Base-by-base conservation (phyloP, 2,113 vertebrate species). In the Epinephelus lanceolatus region DNA sequence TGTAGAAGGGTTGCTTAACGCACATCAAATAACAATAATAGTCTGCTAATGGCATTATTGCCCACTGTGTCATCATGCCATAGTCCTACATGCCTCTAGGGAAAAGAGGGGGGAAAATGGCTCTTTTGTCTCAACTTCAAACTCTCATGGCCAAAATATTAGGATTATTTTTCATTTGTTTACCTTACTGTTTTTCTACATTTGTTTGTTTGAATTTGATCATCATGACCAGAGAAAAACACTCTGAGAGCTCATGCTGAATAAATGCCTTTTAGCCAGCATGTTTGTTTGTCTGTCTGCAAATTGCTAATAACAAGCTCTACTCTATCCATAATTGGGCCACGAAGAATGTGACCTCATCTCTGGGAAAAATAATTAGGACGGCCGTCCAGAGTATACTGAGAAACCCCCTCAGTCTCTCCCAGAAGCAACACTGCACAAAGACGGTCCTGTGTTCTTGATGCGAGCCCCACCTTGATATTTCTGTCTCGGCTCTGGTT, bases 1-100 rank as follows among this genome's bases (percentile, higher is more conserved):
- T 92, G 92, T 52, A 78, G 75, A 85, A 76, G 78, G 78, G 73
- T 81, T 90, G 86, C 83, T 89, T 89, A 86, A 88, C 55, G 76
- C 89, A 92, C 90, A 93, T 93, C 92, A 90, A 90, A 91, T 87
- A 91, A 82, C 83, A 85, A 71, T 91, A 92, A 92, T 91, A 87
- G 85, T 77, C 80, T 78, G 71, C 87, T 93, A 90, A 91, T 92
- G 84, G 89, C 59, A 59, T 88, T 86, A 85, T 89, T 91, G 89
- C 93, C 89, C 60, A 53, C 86, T 92, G 89, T 93, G 91, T 90
- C 91, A 90, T 93, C 87, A 89, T 85, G 74, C 81, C 83, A 82
- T 47, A 74, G 88, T 85, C 80, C 86, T 83, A 74, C 71, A 25
- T 69, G 89, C 79, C 85, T 89, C 73, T 0, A 70, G 81, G 87